Evolutionary conservation across 53 echinoderm and acorn worm genomes (phyloP).

Genomic region (Antedon mediterranea): DNA sequence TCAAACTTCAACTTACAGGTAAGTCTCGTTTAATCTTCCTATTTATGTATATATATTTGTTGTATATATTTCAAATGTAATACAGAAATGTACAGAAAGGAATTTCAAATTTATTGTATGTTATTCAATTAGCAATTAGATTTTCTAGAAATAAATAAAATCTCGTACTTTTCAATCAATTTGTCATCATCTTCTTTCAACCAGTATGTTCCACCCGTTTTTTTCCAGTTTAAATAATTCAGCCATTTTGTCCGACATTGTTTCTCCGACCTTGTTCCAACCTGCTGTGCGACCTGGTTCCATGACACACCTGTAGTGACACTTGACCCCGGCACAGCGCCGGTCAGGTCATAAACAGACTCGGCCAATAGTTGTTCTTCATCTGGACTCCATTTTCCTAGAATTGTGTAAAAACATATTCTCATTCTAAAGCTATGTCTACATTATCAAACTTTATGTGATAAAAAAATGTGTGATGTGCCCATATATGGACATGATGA

Average conservation of each 20-base stretch:
- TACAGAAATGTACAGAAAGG: too few species aligned
- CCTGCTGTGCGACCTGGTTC: conserved; percentile 76
- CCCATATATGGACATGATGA: too few species aligned
- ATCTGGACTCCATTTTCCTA: conserved; percentile 72
- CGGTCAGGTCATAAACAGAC: conserved; percentile 63
- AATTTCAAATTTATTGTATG: too few species aligned
- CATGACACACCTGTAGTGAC: conserved; percentile 92
- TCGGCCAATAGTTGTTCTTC: conserved; percentile 59
- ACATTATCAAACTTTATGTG: too few species aligned
- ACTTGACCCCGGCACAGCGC: conserved; percentile 66
- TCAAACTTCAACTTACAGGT: too few species aligned
- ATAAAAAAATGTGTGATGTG: too few species aligned
- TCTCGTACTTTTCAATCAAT: conserved; percentile 55
- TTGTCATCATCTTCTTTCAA: conserved; percentile 54
- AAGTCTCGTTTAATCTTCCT: too few species aligned
- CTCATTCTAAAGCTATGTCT: too few species aligned
- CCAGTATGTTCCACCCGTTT: conserved; percentile 87
- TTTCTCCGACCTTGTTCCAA: conserved; percentile 80
- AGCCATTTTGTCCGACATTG: conserved; percentile 96
- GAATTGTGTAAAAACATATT: background rate
- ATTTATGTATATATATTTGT: too few species aligned
- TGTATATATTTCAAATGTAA: too few species aligned
- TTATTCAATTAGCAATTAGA: too few species aligned
- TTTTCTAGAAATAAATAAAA: too few species aligned
- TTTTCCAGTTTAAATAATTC: conserved; percentile 96